Evolutionary conservation across 2,113 vertebrate genomes (phyloP), one percentile per base, ranked within the genome.

Genomic region (Catharus bicknelli): DNA sequence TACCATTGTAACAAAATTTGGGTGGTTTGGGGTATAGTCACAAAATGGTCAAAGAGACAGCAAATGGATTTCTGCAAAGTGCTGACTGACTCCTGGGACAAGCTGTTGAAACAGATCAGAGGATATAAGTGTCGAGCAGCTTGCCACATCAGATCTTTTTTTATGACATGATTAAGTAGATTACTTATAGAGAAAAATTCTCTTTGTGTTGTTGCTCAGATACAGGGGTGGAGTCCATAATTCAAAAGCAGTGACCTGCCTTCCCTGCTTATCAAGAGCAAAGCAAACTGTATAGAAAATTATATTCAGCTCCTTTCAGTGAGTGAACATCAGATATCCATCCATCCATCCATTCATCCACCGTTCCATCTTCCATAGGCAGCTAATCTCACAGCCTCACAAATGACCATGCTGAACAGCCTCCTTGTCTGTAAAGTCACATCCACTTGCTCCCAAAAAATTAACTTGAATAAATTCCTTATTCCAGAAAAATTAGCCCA

Each of bases 201-300:
- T 93, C 27, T 73, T 42, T 57, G 4, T 64, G 5, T 22, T 69
- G 61, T 11, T 53, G 62, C 9, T 73, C 25, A 82, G 14, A 32
- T 36, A 43, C 7, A 21, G 16, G 2, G 7, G 26, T 3, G 34
- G 4, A 29, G 20, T 34, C 16, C 1, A 1, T 12, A 55, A 36
- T 47, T 73, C 13, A 30, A 69, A 83, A n/a, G 13, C 74, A 48
- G 9, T 7, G 1, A 40, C 1, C 18, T 72, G 18, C 8, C 36
- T 47, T 74, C 43, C 16, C 10, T 45, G 19, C 5, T 51, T 47
- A 59, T 61, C 2, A 0, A 85, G 27, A 81, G 5, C 25, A n/a
- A 13, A 74, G 40, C 17, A 51, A 87, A 53, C 11, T 38, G 4
- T 40, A 21, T 23, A 77, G 36, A 64, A 73, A 87, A 77, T 30